phyloP scores from a whole-genome alignment of 2,888 invertebrate species.

The Chrysolina oricalcia region DNA sequence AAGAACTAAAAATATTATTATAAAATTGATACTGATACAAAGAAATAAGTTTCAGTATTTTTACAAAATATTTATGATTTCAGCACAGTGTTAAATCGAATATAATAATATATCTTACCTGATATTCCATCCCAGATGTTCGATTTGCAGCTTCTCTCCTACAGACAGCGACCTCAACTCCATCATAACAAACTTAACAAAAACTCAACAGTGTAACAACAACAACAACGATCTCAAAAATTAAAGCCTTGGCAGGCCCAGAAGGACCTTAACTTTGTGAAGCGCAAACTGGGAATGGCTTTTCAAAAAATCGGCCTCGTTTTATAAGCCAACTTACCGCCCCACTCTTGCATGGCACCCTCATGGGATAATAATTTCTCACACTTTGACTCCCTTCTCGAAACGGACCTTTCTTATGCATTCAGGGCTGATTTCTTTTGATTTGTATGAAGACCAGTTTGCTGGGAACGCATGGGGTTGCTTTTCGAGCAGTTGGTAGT shows the following conservation, averaged over 20 bases:
- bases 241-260: conserved; percentile 28
- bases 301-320: conserved; percentile 5
- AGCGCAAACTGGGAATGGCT: conserved; percentile 23
- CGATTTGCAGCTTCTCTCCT: not conserved
- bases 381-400: conserved; percentile 2
- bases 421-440: conserved; percentile 31
- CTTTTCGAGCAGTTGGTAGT: conserved; percentile 16
- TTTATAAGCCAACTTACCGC: not conserved
- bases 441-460: conserved; percentile 25
- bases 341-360: conserved; percentile 31
- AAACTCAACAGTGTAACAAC: conserved; percentile 42
- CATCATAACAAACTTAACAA: conserved; percentile 47
- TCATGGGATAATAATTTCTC: conserved; percentile 21
- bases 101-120: not conserved
- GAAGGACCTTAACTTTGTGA: conserved; percentile 8
- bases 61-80: too few species aligned
- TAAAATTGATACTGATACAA: too few species aligned
- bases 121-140: not conserved
- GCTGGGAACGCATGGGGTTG: conserved; percentile 26
- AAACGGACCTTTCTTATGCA: conserved; percentile 13
- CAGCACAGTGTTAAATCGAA: too few species aligned
- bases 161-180: not conserved
- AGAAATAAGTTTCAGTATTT: too few species aligned
- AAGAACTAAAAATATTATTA: too few species aligned
- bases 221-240: conserved; percentile 42